phyloP scores from a whole-genome alignment of 2,113 vertebrate species.

The Dasyurus viverrinus region DNA sequence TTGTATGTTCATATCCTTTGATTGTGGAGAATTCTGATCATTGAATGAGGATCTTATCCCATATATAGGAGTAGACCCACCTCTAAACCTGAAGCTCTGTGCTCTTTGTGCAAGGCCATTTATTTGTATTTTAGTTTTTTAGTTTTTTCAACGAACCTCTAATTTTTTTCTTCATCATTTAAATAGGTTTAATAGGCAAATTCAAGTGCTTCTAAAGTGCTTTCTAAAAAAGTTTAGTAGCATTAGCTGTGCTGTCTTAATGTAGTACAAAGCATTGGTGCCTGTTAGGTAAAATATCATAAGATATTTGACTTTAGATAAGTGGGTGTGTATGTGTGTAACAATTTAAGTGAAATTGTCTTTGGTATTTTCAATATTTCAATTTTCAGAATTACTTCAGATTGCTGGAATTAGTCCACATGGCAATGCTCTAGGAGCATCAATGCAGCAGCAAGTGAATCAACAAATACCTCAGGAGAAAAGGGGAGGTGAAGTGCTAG shows the following conservation, averaged over 20 bases:
- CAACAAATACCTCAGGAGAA: conserved; percentile 95
- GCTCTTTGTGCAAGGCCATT: not conserved
- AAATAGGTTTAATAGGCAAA: conserved; percentile 7
- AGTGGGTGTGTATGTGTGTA: not conserved
- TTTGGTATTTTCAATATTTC: not conserved
- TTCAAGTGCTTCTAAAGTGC: not conserved
- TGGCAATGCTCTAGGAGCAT: conserved; percentile 95
- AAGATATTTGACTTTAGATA: conserved; percentile 26
- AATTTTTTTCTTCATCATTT: conserved; percentile 19
- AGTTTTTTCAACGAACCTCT: not conserved
- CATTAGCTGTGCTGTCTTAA: conserved; percentile 40
- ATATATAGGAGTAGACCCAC: not conserved
- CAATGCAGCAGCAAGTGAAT: conserved; percentile 95
- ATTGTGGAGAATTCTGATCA: not conserved
- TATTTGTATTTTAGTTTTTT: not conserved
- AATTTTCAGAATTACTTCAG: conserved; percentile 93
- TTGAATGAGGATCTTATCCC: not conserved
- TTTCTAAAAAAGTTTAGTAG: not conserved
- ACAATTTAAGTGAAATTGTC: not conserved
- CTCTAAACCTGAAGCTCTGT: not conserved
- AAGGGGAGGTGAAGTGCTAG: conserved; percentile 95
- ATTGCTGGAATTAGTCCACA: conserved; percentile 98
- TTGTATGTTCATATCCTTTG: no score
- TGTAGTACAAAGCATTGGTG: conserved; percentile 29
- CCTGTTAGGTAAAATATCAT: conserved; percentile 38